Evolutionary conservation across 2,888 invertebrate species (phyloP), one percentile per base, ranked within the genome.

Genomic region (Furcula furcula): DNA sequence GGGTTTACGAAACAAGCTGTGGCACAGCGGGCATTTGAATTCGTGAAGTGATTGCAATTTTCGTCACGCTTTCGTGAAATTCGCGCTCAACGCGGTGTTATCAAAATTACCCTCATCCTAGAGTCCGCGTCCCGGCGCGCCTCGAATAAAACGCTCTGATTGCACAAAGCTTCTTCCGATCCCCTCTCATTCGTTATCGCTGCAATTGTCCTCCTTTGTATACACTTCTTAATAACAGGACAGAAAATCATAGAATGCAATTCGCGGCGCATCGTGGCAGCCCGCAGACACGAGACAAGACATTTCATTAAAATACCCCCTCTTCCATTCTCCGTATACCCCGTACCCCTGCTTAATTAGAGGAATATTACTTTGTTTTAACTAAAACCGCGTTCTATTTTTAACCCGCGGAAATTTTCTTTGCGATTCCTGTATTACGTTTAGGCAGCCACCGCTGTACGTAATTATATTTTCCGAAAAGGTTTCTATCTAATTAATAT

Each of bases 131-230:
- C 58, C 51, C 56, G 58, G 64, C 70, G 61, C 64, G 60, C 57
- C 55, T 46, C 55, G 77, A 73, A 79, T 76, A 76, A 85, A 83
- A 76, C 74, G 64, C 74, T 46, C 74, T 86, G 86, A 86, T 86
- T 86, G 86, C 80, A 82, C 86, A 86, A 86, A 86, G 85, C 74
- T 71, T 55, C 74, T 69, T 62, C 51, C 70, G 63, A 63, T 67
- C 73, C 76, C 76, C 78, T 76, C 74, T 79, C 76, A 84, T 85
- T 79, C 76, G 79, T 79, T 84, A 82, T 73, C 67, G 72, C 65
- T 77, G 79, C 80, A 77, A 76, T 79, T 79, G 76, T 77, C 64
- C 65, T 62, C 64, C 55, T 65, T 60, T 69, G 66, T 65, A 64
- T 61, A 66, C 55, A 63, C 52, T 67, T 73, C 73, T 71, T 76